Evolutionary conservation across 2,113 vertebrate genomes (phyloP).

Genomic region (Blennius ocellaris): DNA sequence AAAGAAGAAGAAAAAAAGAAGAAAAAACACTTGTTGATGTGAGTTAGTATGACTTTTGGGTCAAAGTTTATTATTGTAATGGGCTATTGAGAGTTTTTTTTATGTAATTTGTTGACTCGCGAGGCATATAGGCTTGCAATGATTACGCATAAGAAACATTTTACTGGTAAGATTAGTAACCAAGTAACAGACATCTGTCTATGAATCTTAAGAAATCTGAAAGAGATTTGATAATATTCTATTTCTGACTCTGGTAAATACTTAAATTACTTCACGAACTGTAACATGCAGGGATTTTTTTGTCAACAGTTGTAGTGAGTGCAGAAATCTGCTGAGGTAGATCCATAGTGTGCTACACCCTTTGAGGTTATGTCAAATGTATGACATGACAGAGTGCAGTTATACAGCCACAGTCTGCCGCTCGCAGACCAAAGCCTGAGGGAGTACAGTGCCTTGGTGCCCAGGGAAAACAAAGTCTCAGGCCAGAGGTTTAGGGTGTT

Average conservation of each 20-base stretch:
- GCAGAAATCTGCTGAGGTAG: constrained; percentile 10
- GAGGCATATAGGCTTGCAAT: no score
- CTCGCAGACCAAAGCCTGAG: constrained; percentile 57
- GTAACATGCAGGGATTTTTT: constrained; percentile 1
- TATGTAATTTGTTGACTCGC: not conserved
- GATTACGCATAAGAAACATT: no score
- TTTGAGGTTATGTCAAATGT: constrained; percentile 40
- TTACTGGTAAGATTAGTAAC: not conserved
- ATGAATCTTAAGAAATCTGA: not conserved
- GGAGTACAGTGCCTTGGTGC: constrained; percentile 60
- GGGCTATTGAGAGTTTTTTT: not conserved
- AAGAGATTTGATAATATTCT: no score
- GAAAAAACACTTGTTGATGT: not conserved
- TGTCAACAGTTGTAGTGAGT: constrained; percentile 5
- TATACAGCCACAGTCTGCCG: constrained; percentile 49
- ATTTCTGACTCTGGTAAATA: no score
- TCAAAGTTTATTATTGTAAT: not conserved
- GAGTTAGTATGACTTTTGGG: not conserved
- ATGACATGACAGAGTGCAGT: constrained; percentile 43
- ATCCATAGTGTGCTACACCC: constrained; percentile 1
- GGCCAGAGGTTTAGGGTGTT: constrained; percentile 82
- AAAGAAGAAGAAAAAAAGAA: no score
- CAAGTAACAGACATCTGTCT: not conserved
- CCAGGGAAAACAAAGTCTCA: constrained; percentile 76
- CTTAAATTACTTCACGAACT: not conserved